phyloP scores from a whole-genome alignment of 2,797 vertebrate species.

The Hemibagrus guttatus region DNA sequence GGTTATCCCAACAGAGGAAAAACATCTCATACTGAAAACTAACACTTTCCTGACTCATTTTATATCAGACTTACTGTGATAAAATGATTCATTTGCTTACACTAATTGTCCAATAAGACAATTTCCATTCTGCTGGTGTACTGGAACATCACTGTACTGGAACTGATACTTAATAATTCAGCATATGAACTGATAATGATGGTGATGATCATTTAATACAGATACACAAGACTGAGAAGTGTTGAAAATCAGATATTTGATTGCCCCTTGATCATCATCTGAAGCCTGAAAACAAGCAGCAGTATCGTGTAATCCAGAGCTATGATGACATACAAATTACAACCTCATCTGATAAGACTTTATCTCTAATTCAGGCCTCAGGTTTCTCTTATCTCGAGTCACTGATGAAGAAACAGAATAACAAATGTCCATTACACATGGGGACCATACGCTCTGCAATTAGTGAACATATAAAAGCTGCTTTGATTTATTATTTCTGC shows the following conservation, averaged over 20 bases:
- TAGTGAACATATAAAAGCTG: conserved; percentile 26
- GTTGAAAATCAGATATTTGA: not conserved
- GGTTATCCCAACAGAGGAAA: too few species aligned
- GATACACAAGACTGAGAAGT: not conserved
- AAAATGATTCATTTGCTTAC: too few species aligned
- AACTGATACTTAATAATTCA: not conserved
- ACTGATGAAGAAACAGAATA: conserved; percentile 18
- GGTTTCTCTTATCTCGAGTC: not conserved
- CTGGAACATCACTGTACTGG: too few species aligned
- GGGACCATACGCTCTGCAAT: conserved; percentile 16
- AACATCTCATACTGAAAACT: too few species aligned
- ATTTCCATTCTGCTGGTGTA: too few species aligned
- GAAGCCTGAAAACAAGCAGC: not conserved
- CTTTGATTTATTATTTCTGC: conserved; percentile 44
- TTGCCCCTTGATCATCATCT: not conserved
- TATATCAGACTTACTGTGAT: too few species aligned
- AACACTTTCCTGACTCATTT: too few species aligned
- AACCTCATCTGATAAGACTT: conserved; percentile 28
- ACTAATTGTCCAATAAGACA: too few species aligned
- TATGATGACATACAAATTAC: conserved; percentile 35
- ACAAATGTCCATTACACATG: conserved; percentile 6
- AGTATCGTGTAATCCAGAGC: conserved; percentile 6
- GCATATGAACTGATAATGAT: not conserved
- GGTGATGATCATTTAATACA: not conserved
- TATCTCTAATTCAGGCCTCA: conserved; percentile 16